These are phyloP conservation scores for Hephaestus fuliginosus DNA, from an alignment of 2,797 vertebrate species.

Conservation along the genomic window DNA sequence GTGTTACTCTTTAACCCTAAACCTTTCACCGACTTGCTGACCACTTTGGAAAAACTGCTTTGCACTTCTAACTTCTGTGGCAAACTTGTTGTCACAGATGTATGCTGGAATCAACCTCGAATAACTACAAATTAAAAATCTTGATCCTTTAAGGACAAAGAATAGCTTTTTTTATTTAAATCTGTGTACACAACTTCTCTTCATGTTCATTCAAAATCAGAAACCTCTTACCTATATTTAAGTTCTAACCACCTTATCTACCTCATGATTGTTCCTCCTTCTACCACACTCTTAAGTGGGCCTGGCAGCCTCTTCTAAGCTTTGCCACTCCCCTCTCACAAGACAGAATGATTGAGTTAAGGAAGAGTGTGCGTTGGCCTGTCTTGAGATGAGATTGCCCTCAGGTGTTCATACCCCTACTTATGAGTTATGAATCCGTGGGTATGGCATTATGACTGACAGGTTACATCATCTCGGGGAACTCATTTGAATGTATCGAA, in stretches of 20 bases:
- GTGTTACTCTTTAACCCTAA: conserved; percentile 11
- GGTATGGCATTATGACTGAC: conserved; percentile 15
- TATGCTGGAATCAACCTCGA: not conserved
- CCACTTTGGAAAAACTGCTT: conserved; percentile 28
- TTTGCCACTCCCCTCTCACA: conserved; percentile 46
- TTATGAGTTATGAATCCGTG: conserved; percentile 7
- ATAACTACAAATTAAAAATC: not conserved
- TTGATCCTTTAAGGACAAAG: not conserved
- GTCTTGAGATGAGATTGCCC: conserved; percentile 24
- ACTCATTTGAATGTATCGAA: not conserved
- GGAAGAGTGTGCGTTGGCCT: conserved; percentile 31
- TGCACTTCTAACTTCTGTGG: conserved; percentile 22
- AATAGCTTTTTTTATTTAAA: not conserved
- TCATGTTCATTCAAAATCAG: not conserved
- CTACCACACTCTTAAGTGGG: conserved; percentile 9
- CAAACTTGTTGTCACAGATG: not conserved
- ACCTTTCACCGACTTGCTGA: conserved; percentile 34
- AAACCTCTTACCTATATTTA: not conserved
- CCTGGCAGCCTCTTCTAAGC: conserved; percentile 31
- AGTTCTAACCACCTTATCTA: not conserved
- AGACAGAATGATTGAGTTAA: conserved; percentile 37
- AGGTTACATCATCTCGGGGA: not conserved
- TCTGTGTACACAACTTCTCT: not conserved
- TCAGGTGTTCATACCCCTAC: not conserved
- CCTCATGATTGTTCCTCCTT: not conserved